Conservation (phyloP, 2,113 vertebrate species). For the Larimichthys polyactis region DNA sequence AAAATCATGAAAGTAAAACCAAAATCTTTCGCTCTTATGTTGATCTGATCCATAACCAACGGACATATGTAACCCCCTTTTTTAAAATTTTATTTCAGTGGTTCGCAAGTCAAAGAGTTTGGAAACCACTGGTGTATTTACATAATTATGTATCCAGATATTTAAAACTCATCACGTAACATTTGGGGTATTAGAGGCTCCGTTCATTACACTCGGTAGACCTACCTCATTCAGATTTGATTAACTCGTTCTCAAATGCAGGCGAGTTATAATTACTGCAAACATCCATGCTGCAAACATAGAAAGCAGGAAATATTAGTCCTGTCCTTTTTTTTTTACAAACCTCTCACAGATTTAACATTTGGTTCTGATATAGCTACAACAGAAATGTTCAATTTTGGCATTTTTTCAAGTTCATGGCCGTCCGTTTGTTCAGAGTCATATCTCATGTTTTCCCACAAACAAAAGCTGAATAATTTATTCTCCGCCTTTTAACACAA, state of each 20-base stretch:
- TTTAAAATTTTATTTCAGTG: not conserved
- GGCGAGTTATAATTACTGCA: constrained; percentile 1
- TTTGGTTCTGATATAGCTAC: constrained; percentile 1
- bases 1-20: not conserved
- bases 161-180: constrained; percentile 17
- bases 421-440: not conserved
- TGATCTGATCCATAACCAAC: not conserved
- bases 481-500: constrained; percentile 15
- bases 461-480: constrained; percentile 32
- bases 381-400: not conserved
- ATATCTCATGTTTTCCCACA: constrained; percentile 9
- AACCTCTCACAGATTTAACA: not conserved
- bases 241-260: not conserved
- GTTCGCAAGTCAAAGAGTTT: not conserved
- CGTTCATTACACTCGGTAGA: not conserved
- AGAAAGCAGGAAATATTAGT: constrained; percentile 3
- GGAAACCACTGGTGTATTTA: too few species aligned
- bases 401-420: not conserved
- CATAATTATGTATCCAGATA: not conserved
- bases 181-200: constrained; percentile 5
- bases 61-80: not conserved
- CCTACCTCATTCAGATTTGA: constrained; percentile 10
- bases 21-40: not conserved
- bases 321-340: not conserved
- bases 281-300: constrained; percentile 4